phyloP scores from a whole-genome alignment of 2,797 vertebrate genomes.

The Fundulus diaphanus region DNA sequence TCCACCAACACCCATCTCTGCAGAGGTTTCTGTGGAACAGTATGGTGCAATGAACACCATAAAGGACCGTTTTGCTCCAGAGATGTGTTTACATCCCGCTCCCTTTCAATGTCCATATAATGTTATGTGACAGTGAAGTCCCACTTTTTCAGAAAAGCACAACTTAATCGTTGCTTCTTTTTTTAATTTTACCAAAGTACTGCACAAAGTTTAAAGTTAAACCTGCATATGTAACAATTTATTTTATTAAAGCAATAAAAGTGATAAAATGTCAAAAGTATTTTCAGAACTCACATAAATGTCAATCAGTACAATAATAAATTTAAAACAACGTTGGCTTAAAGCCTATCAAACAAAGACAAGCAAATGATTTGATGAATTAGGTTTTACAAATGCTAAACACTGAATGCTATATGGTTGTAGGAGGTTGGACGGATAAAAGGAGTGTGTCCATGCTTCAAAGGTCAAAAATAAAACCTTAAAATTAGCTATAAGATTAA shows the following conservation, averaged over 20 bases:
- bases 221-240: background rate
- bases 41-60: conserved; percentile 46
- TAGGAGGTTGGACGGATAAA: background rate
- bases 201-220: background rate
- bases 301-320: background rate
- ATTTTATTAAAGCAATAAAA: background rate
- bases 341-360: background rate
- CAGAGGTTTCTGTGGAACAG: conserved; percentile 68
- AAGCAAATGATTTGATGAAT: background rate
- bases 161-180: background rate
- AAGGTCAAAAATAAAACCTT: background rate
- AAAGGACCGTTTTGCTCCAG: conserved; percentile 27
- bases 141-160: background rate
- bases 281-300: background rate
- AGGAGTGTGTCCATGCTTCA: background rate
- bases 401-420: background rate
- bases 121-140: conserved; percentile 17
- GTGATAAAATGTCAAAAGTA: too few species aligned
- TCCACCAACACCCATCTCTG: conserved; percentile 78
- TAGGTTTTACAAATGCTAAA: background rate
- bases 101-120: conserved; percentile 20
- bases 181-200: background rate
- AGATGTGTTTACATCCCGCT: conserved; percentile 20
- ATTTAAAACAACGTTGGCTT: background rate
- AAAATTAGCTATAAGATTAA: background rate